A percentile compares a stretch with the other conserved stretches of the same genome.
phyloP scores from a whole-genome alignment of 2,113 vertebrate species.

The Apteryx mantelli region DNA sequence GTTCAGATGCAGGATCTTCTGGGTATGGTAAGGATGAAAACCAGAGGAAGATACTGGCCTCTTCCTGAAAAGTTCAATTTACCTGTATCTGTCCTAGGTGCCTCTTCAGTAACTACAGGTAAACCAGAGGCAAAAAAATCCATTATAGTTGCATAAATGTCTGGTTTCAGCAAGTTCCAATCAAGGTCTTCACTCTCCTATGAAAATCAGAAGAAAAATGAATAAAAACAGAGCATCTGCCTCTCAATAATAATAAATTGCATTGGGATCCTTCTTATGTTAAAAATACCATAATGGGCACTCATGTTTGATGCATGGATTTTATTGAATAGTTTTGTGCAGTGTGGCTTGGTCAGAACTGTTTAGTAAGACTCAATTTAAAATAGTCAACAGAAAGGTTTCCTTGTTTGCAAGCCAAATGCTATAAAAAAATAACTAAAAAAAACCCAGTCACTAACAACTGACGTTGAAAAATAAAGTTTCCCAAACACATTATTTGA shows the following conservation, averaged over 20 bases:
- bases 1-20: not conserved
- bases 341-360: not conserved
- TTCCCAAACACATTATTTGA: not conserved
- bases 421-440: not conserved
- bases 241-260: not conserved
- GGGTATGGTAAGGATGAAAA: not conserved
- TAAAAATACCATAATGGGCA: not conserved
- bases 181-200: conserved; percentile 85
- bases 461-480: not conserved
- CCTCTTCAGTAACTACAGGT: conserved; percentile 89
- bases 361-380: not conserved
- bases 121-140: conserved; percentile 97
- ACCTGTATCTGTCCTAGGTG: conserved; percentile 90
- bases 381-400: not conserved
- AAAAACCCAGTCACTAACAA: not conserved
- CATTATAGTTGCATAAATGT: conserved; percentile 96
- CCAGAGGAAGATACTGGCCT: not conserved
- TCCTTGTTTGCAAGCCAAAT: not conserved
- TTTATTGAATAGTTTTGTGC: not conserved
- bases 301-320: not conserved
- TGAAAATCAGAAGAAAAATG: not conserved
- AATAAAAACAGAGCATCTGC: not conserved
- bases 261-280: accelerated
- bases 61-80: not conserved
- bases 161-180: conserved; percentile 96